Conservation (phyloP, 2,797 vertebrate genomes). For the Tragopan temminckii region DNA sequence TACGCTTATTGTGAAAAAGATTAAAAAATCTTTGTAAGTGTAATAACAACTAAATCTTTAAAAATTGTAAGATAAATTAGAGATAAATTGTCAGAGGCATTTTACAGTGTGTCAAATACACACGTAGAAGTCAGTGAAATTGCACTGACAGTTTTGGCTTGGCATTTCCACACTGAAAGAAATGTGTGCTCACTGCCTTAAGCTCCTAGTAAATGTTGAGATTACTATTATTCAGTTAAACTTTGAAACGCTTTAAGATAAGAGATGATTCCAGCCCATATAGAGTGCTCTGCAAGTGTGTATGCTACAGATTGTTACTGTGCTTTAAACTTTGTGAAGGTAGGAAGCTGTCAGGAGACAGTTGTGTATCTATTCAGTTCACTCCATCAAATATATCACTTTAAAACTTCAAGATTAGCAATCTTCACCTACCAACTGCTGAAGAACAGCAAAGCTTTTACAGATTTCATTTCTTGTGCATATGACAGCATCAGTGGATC, state of each 20-base stretch:
- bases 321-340: not conserved
- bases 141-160: conserved; percentile 4
- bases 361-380: not conserved
- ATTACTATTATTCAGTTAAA: conserved; percentile 44
- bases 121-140: not conserved
- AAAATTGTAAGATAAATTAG: not conserved
- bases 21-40: not conserved
- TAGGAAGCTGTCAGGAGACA: not conserved
- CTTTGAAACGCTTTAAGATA: conserved; percentile 34
- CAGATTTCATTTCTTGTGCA: not conserved
- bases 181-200: not conserved
- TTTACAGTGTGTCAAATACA: not conserved
- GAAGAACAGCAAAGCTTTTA: conserved; percentile 45
- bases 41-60: not conserved
- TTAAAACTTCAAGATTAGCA: conserved; percentile 38
- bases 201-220: not conserved
- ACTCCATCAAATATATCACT: conserved; percentile 23
- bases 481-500: not conserved
- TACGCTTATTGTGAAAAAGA: not conserved
- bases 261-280: conserved; percentile 1
- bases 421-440: conserved; percentile 16
- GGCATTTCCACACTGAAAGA: conserved; percentile 4
- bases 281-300: not conserved
- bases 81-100: not conserved
- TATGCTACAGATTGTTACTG: not conserved